These are phyloP conservation scores for Ceratitis capitata DNA, from an alignment of 1,140 invertebrate species.

Conservation along the genomic window DNA sequence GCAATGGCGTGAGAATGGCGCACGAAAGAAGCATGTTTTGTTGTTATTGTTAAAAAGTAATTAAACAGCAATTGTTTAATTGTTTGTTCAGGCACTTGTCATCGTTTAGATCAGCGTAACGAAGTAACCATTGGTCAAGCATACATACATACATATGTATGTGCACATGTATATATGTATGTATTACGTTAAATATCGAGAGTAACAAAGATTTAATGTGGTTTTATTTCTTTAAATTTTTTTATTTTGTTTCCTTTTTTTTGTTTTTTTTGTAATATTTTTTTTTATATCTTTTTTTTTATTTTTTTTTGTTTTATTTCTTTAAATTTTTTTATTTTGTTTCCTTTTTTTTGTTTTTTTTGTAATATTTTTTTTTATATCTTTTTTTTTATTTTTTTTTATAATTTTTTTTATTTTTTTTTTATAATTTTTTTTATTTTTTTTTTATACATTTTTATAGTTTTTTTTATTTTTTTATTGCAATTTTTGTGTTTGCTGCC, in stretches of 20 bases:
- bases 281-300: background rate
- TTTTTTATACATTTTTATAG: too few relatives aligned
- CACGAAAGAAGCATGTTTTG: background rate
- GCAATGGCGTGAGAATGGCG: background rate
- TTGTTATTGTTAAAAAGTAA: slow-evolving; percentile 34
- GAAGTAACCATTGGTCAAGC: background rate
- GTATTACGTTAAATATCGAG: background rate
- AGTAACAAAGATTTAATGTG: background rate
- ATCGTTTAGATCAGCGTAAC: background rate
- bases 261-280: background rate
- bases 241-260: background rate
- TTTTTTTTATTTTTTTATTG: too few relatives aligned
- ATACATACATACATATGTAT: too few relatives aligned
- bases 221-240: background rate
- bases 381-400: too few relatives aligned
- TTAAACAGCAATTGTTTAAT: slow-evolving; percentile 22
- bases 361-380: too few relatives aligned
- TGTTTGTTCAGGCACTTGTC: background rate
- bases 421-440: too few relatives aligned
- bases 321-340: too few relatives aligned
- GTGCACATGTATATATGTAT: too few relatives aligned
- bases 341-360: too few relatives aligned
- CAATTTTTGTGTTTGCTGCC: too few relatives aligned
- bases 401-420: too few relatives aligned
- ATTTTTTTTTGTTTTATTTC: too few relatives aligned